Evolutionary conservation across 2,113 vertebrate genomes (phyloP).

Genomic region (Labrus mixtus): DNA sequence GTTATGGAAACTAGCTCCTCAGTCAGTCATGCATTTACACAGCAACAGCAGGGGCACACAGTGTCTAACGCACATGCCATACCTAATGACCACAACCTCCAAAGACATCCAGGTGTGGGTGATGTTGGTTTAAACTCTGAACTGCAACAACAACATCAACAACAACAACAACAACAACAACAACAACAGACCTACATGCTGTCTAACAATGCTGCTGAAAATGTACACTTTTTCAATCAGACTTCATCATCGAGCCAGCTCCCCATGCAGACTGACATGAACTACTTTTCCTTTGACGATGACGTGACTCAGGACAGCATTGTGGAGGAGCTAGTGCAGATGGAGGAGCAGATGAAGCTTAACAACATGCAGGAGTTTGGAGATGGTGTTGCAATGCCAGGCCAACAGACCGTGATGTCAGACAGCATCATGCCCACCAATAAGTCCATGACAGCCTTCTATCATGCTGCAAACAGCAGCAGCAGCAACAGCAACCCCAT

Average conservation of each 20-base stretch:
- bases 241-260: conserved; percentile 86
- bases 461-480: conserved; percentile 87
- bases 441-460: conserved; percentile 85
- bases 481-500: conserved; percentile 88
- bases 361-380: conserved; percentile 87
- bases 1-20: conserved; percentile 85
- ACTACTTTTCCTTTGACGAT: conserved; percentile 95
- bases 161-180: conserved; percentile 74
- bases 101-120: conserved; percentile 76
- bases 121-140: conserved; percentile 85
- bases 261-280: conserved; percentile 87
- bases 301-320: conserved; percentile 99
- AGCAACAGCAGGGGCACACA: conserved; percentile 86
- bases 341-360: conserved; percentile 99
- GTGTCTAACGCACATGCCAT: conserved; percentile 82
- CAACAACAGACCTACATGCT: conserved; percentile 83
- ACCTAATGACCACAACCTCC: conserved; percentile 76
- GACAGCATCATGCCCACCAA: conserved; percentile 84
- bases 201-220: conserved; percentile 62
- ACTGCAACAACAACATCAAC: conserved; percentile 76
- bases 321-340: conserved; percentile 97
- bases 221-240: conserved; percentile 80
- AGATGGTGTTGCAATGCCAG: conserved; percentile 84
- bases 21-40: conserved; percentile 86
- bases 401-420: conserved; percentile 80